Conservation (phyloP, 2,797 vertebrate species). For the Typhlichthys eigenmanni region DNA sequence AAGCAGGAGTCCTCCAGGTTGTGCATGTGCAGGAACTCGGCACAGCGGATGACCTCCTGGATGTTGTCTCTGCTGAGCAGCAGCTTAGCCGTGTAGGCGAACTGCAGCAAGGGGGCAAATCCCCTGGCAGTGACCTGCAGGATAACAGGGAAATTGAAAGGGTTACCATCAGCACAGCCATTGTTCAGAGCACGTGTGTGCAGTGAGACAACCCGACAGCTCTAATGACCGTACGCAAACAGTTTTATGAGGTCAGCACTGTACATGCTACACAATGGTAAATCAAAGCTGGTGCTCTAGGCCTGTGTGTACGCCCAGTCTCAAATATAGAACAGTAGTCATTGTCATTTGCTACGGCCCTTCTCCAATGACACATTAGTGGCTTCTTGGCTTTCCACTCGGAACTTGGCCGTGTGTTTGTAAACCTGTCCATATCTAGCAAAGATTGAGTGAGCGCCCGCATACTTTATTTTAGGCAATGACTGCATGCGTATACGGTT, state of each 20-base stretch:
- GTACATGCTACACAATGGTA: conserved; percentile 46
- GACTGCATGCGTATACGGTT: not conserved
- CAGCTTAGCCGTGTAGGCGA: conserved; percentile 99
- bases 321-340: conserved; percentile 48
- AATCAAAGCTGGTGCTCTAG: conserved; percentile 49
- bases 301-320: conserved; percentile 29
- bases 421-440: not conserved
- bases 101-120: conserved; percentile 98
- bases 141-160: conserved; percentile 83
- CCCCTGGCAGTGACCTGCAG: conserved; percentile 97
- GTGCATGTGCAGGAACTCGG: conserved; percentile 97
- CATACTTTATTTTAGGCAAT: not conserved
- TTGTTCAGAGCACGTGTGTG: conserved; percentile 76
- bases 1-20: conserved; percentile 99
- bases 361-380: conserved; percentile 23
- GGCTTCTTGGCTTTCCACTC: conserved; percentile 12
- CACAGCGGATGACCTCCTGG: conserved; percentile 98
- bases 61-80: conserved; percentile 99
- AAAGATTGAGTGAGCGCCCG: not conserved
- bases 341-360: conserved; percentile 44
- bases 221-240: conserved; percentile 75
- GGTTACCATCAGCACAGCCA: conserved; percentile 80
- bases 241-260: conserved; percentile 68
- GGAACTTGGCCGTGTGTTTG: conserved; percentile 12
- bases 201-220: conserved; percentile 77